A percentile compares a stretch with the other conserved stretches of the same genome.
phyloP scores from a whole-genome alignment of 92 coral and sea anemone species.

The Heliopora coerulea region DNA sequence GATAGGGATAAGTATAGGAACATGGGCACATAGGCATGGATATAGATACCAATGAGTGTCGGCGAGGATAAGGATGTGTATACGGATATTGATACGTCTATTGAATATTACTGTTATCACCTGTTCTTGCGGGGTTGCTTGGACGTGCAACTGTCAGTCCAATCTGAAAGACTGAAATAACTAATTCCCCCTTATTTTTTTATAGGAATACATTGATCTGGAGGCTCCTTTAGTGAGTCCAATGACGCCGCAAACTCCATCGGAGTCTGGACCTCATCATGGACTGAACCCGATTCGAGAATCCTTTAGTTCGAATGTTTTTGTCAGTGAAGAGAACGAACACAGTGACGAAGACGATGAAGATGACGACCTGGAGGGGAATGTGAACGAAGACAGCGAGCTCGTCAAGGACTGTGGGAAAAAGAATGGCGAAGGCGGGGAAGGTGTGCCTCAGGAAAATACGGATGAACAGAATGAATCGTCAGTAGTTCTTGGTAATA shows the following conservation, averaged over 20 bases:
- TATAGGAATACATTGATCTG: slow-evolving; percentile 85
- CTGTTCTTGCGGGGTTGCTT: too few species aligned
- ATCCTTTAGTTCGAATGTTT: slow-evolving; percentile 1
- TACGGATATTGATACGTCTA: too few species aligned
- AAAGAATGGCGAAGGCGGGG: slow-evolving; percentile 6
- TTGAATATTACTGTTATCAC: too few species aligned
- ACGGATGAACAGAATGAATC: not conserved
- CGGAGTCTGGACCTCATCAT: slow-evolving; percentile 47
- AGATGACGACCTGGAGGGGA: slow-evolving; percentile 20
- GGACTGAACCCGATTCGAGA: slow-evolving; percentile 11
- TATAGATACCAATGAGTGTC: too few species aligned
- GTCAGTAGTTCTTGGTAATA: not conserved
- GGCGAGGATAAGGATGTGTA: too few species aligned
- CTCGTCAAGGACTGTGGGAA: slow-evolving; percentile 7
- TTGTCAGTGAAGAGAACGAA: slow-evolving; percentile 23
- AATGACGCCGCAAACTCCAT: slow-evolving; percentile 75
- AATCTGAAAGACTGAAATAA: too few species aligned
- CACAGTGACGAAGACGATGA: slow-evolving; percentile 25
- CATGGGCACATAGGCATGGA: too few species aligned
- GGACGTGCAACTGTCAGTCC: too few species aligned
- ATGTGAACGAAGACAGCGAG: slow-evolving; percentile 12
- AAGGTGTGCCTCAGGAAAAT: not conserved
- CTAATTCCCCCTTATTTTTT: not conserved
- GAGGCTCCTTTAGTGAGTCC: slow-evolving; percentile 87
- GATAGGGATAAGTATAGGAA: too few species aligned